phyloP scores from a whole-genome alignment of 2,797 vertebrate genomes.

The Pseudochaenichthys georgianus region DNA sequence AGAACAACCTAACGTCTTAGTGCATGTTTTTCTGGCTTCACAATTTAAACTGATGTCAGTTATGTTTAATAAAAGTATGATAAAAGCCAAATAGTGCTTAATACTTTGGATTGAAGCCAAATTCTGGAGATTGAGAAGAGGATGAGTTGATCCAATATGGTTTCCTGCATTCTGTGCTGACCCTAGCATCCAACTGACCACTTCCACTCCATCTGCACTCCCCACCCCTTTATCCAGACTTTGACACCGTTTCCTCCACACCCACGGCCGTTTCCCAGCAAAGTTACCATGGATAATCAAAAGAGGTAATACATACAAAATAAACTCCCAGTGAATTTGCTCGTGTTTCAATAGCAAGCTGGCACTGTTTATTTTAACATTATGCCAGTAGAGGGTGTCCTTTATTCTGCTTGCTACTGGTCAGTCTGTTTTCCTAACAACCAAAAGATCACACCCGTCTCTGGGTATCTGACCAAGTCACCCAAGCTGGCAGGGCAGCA shows the following conservation, averaged over 20 bases:
- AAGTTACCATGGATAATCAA: background rate
- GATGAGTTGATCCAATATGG: conserved; percentile 73
- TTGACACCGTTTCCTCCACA: conserved; percentile 55
- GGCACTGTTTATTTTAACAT: background rate
- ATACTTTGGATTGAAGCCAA: conserved; percentile 53
- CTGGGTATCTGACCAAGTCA: conserved; percentile 44
- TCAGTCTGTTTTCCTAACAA: conserved; percentile 52
- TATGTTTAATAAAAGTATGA: conserved; percentile 43
- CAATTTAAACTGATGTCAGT: conserved; percentile 29
- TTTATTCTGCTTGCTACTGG: conserved; percentile 29
- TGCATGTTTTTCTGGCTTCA: conserved; percentile 21
- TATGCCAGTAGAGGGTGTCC: conserved; percentile 68
- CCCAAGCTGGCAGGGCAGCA: conserved; percentile 49
- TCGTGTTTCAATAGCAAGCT: background rate
- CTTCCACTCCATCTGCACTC: conserved; percentile 68
- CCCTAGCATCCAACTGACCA: conserved; percentile 57
- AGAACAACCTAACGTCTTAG: conserved; percentile 8
- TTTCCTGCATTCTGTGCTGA: conserved; percentile 76
- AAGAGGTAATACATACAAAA: conserved; percentile 2
- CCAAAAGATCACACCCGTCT: conserved; percentile 45
- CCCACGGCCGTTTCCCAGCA: conserved; percentile 49
- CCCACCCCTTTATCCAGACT: conserved; percentile 49
- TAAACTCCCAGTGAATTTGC: background rate
- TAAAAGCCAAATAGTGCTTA: conserved; percentile 49
- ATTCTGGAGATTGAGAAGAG: conserved; percentile 48